A percentile compares a stretch with the other conserved stretches of the same genome.
Conservation (phyloP, 2,888 invertebrate genomes). For the Synergus gifuensis region DNA sequence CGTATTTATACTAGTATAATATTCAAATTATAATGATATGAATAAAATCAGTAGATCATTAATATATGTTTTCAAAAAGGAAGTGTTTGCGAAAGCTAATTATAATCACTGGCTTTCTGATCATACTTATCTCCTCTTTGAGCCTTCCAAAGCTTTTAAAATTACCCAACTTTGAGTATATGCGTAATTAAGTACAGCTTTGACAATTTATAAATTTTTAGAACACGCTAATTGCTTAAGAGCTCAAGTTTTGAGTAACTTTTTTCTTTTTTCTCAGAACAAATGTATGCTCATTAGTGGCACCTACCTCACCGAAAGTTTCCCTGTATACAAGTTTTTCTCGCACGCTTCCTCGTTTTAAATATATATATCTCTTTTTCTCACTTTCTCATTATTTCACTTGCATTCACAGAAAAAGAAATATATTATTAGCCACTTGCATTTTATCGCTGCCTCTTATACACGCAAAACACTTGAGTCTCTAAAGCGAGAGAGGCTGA, state of each 20-base stretch:
- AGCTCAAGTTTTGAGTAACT: background rate
- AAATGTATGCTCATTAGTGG: slow-evolving; percentile 5
- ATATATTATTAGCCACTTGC: background rate
- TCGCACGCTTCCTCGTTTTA: background rate
- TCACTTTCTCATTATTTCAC: background rate
- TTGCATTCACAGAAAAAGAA: background rate
- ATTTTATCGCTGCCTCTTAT: background rate
- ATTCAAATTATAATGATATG: too few relatives aligned
- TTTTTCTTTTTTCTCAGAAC: background rate
- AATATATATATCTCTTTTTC: background rate
- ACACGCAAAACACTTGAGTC: background rate
- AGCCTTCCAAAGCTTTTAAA: background rate
- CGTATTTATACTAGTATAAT: too few relatives aligned
- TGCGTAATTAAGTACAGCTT: background rate
- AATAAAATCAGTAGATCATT: too few relatives aligned
- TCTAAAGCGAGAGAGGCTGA: background rate
- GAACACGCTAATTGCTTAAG: background rate
- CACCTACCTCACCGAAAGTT: background rate
- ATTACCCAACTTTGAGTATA: background rate
- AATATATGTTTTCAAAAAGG: too few relatives aligned
- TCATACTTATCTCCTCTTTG: background rate
- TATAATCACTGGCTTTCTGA: background rate
- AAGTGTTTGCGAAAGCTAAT: background rate
- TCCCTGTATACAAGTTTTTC: background rate
- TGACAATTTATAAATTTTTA: background rate